Conservation (phyloP, 1,140 invertebrate species). For the Aphaenogaster floridana region DNA sequence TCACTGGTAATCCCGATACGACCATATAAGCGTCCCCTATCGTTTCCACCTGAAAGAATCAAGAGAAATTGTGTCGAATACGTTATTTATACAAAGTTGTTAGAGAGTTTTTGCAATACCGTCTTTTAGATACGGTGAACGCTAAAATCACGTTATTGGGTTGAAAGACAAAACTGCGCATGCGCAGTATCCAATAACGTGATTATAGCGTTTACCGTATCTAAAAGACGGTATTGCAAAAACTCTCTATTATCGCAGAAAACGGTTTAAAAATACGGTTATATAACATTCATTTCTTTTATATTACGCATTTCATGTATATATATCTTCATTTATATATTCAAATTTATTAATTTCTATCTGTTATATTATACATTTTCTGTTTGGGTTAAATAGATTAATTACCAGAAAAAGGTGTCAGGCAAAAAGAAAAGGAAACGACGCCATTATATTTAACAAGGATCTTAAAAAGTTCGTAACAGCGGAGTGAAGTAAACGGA, state of each 20-base stretch:
- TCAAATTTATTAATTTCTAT: conserved; percentile 6
- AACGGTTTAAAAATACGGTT: not conserved
- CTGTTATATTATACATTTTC: not conserved
- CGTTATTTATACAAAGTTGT: conserved; percentile 11
- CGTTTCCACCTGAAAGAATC: conserved; percentile 93
- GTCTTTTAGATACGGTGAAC: too few relatives aligned
- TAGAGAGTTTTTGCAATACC: too few relatives aligned
- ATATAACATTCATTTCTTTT: not conserved
- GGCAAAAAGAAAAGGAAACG: conserved; percentile 2
- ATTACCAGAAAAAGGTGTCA: not conserved
- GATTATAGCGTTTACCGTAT: too few relatives aligned
- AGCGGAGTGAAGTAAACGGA: not conserved
- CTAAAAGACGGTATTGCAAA: too few relatives aligned
- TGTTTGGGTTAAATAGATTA: conserved; percentile 22
- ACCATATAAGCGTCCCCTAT: conserved; percentile 99
- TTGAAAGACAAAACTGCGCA: too few relatives aligned
- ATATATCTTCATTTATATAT: not conserved
- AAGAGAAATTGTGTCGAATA: not conserved
- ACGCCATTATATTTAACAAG: not conserved
- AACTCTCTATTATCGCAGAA: not conserved
- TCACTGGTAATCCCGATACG: conserved; percentile 95
- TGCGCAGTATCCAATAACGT: too few relatives aligned
- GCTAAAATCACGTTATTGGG: too few relatives aligned
- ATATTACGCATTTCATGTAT: not conserved
- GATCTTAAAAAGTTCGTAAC: conserved; percentile 19